Evolutionary conservation across 1,140 invertebrate species (phyloP).

Genomic region (Sitophilus oryzae): DNA sequence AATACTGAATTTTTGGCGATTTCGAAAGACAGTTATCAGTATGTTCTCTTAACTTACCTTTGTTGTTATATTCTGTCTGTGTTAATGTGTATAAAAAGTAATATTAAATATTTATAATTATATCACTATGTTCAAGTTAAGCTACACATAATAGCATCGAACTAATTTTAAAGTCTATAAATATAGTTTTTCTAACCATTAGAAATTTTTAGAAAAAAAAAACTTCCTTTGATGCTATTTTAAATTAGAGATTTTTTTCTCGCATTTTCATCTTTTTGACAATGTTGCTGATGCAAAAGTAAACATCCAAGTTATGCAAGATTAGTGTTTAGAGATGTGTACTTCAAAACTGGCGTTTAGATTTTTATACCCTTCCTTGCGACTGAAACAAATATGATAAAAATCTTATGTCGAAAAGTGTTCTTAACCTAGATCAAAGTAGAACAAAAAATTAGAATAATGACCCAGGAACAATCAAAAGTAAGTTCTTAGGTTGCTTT

Average conservation of each 20-base stretch:
- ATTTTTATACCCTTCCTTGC: slow-evolving; percentile 1
- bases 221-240: not conserved
- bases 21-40: no score
- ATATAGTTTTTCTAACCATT: not conserved
- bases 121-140: slow-evolving; percentile 4
- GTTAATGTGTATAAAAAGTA: slow-evolving; percentile 9
- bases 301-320: no score
- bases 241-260: no score
- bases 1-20: no score
- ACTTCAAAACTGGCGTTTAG: not conserved
- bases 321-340: not conserved
- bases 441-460: slow-evolving; percentile 4
- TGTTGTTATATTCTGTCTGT: slow-evolving; percentile 9
- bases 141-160: slow-evolving; percentile 8
- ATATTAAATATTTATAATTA: slow-evolving; percentile 1
- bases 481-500: slow-evolving; percentile 4
- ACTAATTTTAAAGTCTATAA: slow-evolving; percentile 1
- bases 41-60: no score
- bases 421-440: slow-evolving; percentile 15
- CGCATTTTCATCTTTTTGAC: not conserved
- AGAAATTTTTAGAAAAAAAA: no score
- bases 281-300: not conserved
- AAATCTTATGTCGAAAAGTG: slow-evolving; percentile 15
- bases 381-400: slow-evolving; percentile 9
- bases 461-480: slow-evolving; percentile 9